A percentile compares a stretch with the other conserved stretches of the same genome.
phyloP scores from a whole-genome alignment of 92 coral and sea anemone genomes.

The Epizoanthus scotinus region DNA sequence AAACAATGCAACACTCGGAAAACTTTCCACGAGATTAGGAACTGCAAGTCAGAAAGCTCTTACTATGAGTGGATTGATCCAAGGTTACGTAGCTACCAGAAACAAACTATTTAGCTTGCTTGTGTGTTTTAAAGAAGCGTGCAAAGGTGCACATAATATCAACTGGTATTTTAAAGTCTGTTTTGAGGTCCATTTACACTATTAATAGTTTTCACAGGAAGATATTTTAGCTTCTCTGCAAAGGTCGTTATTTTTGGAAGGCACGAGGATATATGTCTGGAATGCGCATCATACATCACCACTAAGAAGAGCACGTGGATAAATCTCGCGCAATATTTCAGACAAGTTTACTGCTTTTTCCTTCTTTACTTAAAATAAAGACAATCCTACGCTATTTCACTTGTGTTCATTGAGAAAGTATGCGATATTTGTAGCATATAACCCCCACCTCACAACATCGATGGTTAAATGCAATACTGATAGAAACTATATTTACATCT shows the following conservation, averaged over 20 bases:
- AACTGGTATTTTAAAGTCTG: neutral
- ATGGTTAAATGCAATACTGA: neutral
- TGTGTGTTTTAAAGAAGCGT: conserved; percentile 13
- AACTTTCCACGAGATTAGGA: conserved; percentile 11
- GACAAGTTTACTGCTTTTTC: conserved; percentile 2
- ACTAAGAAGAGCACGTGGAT: neutral
- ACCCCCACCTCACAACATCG: no score
- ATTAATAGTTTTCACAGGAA: conserved; percentile 26
- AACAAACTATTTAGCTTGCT: conserved; percentile 15
- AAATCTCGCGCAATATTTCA: neutral
- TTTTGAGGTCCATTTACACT: conserved; percentile 1
- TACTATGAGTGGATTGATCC: neutral
- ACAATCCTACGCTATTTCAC: neutral
- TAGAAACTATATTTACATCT: neutral
- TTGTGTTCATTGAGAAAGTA: neutral
- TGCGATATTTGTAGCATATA: no score
- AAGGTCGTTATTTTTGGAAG: conserved; percentile 11
- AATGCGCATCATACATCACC: neutral
- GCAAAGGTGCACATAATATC: conserved; percentile 2
- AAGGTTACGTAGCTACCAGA: neutral
- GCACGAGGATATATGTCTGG: neutral
- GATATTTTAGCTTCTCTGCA: conserved; percentile 2
- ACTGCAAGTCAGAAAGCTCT: neutral
- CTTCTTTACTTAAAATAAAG: neutral
- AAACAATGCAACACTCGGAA: conserved; percentile 5